Conservation (phyloP, 2,113 vertebrate genomes). For the Cavia aperea region DNA sequence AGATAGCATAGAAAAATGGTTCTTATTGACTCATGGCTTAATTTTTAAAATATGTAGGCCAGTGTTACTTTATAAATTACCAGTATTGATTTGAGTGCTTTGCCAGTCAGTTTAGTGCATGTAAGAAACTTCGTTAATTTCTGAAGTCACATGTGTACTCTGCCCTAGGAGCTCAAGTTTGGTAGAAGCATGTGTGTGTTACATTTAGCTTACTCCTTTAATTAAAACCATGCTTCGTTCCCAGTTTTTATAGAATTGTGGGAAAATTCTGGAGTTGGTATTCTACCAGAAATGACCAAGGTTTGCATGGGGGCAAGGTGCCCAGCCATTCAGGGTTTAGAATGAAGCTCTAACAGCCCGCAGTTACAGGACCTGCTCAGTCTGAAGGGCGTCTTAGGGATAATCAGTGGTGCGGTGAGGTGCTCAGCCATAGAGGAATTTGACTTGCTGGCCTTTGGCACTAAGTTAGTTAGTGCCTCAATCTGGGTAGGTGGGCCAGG, state of each 20-base stretch:
- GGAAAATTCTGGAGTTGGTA: slow-evolving; percentile 1
- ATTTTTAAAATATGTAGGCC: slow-evolving; percentile 13
- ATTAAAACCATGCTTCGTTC: slow-evolving; percentile 20
- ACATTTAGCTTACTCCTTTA: slow-evolving; percentile 8
- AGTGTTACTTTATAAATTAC: neutral
- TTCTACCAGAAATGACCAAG: neutral
- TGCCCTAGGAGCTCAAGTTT: neutral
- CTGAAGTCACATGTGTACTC: neutral
- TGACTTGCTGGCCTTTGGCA: neutral
- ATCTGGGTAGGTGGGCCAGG: neutral
- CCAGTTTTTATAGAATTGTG: neutral
- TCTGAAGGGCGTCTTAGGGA: neutral
- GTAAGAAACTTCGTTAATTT: slow-evolving; percentile 7
- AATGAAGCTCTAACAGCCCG: neutral
- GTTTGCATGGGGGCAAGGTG: neutral
- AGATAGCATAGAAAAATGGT: neutral
- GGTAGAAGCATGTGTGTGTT: neutral
- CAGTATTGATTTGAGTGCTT: slow-evolving; percentile 19
- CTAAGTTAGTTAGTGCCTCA: too few species aligned
- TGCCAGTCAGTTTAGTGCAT: slow-evolving; percentile 14
- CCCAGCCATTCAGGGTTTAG: neutral
- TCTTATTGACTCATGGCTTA: neutral
- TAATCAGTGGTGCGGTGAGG: neutral
- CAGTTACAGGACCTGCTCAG: neutral
- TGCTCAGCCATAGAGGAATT: neutral